Conservation (phyloP, 2,888 invertebrate species). For the Drosophila mimetica region DNA sequence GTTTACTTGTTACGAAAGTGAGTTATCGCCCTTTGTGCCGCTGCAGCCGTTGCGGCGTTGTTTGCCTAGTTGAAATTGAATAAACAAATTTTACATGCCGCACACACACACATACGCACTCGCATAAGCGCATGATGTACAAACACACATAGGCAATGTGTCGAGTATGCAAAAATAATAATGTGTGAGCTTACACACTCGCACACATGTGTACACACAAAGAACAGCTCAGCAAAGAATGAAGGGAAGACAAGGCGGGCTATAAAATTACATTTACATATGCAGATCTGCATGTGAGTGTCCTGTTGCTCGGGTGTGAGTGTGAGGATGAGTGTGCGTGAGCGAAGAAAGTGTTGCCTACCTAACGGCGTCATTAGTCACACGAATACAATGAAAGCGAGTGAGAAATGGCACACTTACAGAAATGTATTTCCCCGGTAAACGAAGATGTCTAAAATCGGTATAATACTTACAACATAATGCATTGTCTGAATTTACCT, state of each 20-base stretch:
- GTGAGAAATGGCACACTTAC: constrained; percentile 37
- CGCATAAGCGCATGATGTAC: constrained; percentile 21
- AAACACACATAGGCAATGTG: constrained; percentile 42
- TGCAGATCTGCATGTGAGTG: constrained; percentile 24
- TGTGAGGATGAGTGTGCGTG: neutral
- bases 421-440: constrained; percentile 21
- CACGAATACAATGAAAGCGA: constrained; percentile 14
- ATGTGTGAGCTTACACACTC: constrained; percentile 31
- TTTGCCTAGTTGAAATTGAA: constrained; percentile 70
- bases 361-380: constrained; percentile 51
- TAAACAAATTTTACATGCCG: constrained; percentile 61
- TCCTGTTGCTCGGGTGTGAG: constrained; percentile 1
- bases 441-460: constrained; percentile 20
- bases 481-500: constrained; percentile 11
- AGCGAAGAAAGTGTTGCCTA: constrained; percentile 64
- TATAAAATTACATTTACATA: constrained; percentile 47
- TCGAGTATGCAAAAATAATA: constrained; percentile 60
- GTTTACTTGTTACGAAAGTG: constrained; percentile 80
- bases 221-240: constrained; percentile 39
- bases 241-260: constrained; percentile 22
- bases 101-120: constrained; percentile 27
- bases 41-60: constrained; percentile 49
- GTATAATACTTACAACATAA: constrained; percentile 8
- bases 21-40: constrained; percentile 72
- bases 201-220: constrained; percentile 15